Evolutionary conservation across 30 jellyfish, hydroid and myxozoan species (phyloP), one percentile per base, ranked within the genome.

Genomic region (Hydractinia echinata): DNA sequence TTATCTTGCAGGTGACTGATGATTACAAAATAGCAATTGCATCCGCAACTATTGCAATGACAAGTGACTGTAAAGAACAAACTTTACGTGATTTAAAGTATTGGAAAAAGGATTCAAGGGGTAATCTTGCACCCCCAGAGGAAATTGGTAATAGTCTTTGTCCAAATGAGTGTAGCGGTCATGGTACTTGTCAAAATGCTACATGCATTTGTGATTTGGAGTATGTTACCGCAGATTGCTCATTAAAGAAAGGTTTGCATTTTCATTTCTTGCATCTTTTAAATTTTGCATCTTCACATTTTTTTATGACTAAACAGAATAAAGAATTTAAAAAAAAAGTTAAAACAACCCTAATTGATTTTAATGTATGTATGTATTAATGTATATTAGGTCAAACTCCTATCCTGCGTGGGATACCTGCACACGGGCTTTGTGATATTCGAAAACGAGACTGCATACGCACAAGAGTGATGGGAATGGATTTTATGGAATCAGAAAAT

Each of bases 141-240:
- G 90, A 76, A 10, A 79, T 91, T 19, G 97, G 79, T 18, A 81
- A 91, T 55, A 81, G 60, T 4, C 11, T 86, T 10, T 91, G 97
- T 50, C 97, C 95, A 5, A 91, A 86, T 66, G 88, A 72, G 77
- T 91, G 97, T 70, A 91, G 94, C 74, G 95, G 89, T 2, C 80
- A 86, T 71, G 97, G 97, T 53, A 58, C 39, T 16, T 91, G 97
- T 81, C 68, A 54, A 19, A 91, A 91, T 84, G 97, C 89, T 21
- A 91, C 97, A 1, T 91, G 97, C 81, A 53, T 58, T 20, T 91
- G 97, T 68, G 56, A 85, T 51, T 15, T 53, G 6, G 96, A 95
- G 4, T 91, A 30, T 77, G 79, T 51, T 15, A 62, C 97, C 5
- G 81, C 97, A 0, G 97, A 91, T 54, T 91, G 97, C 61, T 91